Evolutionary conservation across 2,113 vertebrate species (phyloP).

Genomic region (Peromyscus leucopus): DNA sequence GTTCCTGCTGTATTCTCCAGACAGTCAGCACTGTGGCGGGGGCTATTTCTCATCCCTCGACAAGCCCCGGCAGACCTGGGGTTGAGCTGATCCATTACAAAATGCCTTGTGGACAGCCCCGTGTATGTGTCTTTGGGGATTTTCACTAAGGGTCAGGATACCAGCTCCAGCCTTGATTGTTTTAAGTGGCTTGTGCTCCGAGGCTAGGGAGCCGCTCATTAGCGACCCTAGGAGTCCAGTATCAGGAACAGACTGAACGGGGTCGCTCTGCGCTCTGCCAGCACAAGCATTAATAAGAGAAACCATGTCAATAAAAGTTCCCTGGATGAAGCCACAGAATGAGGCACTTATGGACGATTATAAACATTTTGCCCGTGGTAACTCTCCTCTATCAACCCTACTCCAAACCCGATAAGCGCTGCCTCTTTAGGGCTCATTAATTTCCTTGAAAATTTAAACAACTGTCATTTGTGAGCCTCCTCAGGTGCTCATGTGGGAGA

Average conservation of each 20-base stretch:
- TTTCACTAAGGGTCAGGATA: constrained; percentile 67
- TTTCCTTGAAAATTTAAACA: constrained; percentile 92
- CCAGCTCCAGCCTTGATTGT: constrained; percentile 68
- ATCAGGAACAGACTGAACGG: constrained; percentile 84
- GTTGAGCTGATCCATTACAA: constrained; percentile 60
- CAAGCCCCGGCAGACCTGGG: background rate
- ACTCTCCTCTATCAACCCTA: constrained; percentile 87
- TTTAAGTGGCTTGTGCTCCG: constrained; percentile 83
- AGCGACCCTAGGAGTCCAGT: constrained; percentile 82
- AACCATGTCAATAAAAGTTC: constrained; percentile 85
- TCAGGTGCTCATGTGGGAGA: constrained; percentile 92
- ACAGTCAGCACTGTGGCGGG: constrained; percentile 1
- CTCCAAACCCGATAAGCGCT: constrained; percentile 88
- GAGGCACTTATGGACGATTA: constrained; percentile 87
- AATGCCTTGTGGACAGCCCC: constrained; percentile 63
- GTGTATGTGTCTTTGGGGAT: rapidly evolving
- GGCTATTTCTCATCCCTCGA: background rate
- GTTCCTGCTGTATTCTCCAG: constrained; percentile 20
- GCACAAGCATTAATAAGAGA: constrained; percentile 84
- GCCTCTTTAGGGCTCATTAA: constrained; percentile 91
- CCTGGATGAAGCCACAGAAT: constrained; percentile 82
- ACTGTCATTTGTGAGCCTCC: constrained; percentile 91
- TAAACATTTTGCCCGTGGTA: constrained; percentile 88
- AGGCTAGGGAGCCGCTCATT: constrained; percentile 84
- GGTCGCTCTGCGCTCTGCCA: constrained; percentile 79